phyloP scores from a whole-genome alignment of 2,888 invertebrate species.

The Spilosoma lubricipeda region DNA sequence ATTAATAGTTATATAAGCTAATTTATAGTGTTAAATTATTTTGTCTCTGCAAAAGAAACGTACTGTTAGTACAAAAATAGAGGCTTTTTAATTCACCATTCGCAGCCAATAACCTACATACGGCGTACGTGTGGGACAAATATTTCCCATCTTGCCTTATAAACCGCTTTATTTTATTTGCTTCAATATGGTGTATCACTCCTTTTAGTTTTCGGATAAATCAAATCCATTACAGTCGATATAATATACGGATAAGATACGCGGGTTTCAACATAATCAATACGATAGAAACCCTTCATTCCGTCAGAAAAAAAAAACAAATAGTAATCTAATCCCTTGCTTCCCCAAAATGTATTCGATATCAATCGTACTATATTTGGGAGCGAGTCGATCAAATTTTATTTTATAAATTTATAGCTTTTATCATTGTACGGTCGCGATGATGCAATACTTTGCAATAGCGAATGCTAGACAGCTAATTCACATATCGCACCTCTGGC shows the following conservation, averaged over 20 bases:
- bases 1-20: background rate
- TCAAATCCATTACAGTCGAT: background rate
- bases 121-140: slow-evolving; percentile 36
- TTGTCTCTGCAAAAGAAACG: slow-evolving; percentile 24
- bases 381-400: slow-evolving; percentile 17
- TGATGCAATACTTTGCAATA: too few species aligned
- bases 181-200: slow-evolving; percentile 19
- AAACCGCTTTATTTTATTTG: slow-evolving; percentile 43
- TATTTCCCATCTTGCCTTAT: slow-evolving; percentile 40
- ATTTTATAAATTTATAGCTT: too few species aligned
- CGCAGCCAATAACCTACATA: slow-evolving; percentile 48
- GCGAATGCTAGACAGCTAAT: too few species aligned
- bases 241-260: slow-evolving; percentile 2
- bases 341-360: slow-evolving; percentile 19
- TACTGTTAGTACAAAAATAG: slow-evolving; percentile 23
- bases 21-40: background rate
- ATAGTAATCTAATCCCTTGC: slow-evolving; percentile 12
- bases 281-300: slow-evolving; percentile 1
- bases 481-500: too few species aligned
- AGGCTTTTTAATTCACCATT: slow-evolving; percentile 43
- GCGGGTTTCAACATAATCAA: background rate
- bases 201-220: background rate
- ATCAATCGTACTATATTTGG: slow-evolving; percentile 9
- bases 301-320: slow-evolving; percentile 10
- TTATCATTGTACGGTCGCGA: too few species aligned